phyloP scores from a whole-genome alignment of 2,888 invertebrate species.

The Palloptera scutellata region DNA sequence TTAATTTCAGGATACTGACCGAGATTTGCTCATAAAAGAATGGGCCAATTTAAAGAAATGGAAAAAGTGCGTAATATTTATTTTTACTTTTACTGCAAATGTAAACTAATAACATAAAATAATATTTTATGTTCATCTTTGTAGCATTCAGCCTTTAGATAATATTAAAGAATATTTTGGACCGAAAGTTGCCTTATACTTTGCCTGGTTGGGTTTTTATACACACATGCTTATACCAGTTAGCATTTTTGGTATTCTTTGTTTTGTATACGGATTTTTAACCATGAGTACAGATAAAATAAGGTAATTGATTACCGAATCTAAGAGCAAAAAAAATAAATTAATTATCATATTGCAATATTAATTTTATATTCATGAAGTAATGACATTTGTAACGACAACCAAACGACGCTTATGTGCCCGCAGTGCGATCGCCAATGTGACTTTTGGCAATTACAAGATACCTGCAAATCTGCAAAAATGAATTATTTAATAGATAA shows the following conservation, averaged over 20 bases:
- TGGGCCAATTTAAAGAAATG: conserved; percentile 77
- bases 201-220: conserved; percentile 87
- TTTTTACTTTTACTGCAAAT: too few relatives aligned
- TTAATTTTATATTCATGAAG: conserved; percentile 48
- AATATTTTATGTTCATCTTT: conserved; percentile 22
- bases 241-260: conserved; percentile 72
- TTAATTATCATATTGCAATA: background rate
- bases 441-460: conserved; percentile 76
- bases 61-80: conserved; percentile 67
- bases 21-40: conserved; percentile 70
- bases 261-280: conserved; percentile 70
- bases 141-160: conserved; percentile 74
- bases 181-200: conserved; percentile 80
- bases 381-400: conserved; percentile 69
- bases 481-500: conserved; percentile 86
- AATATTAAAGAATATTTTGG: conserved; percentile 81
- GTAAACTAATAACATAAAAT: too few relatives aligned
- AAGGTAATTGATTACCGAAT: conserved; percentile 52
- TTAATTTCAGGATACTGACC: conserved; percentile 66
- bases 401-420: conserved; percentile 75
- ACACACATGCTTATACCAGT: conserved; percentile 83
- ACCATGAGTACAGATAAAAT: conserved; percentile 66
- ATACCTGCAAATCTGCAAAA: conserved; percentile 76
- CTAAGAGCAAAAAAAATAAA: too few relatives aligned
- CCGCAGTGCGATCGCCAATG: conserved; percentile 81